Conservation (phyloP, 2,797 vertebrate genomes). For the Danio kyathit region DNA sequence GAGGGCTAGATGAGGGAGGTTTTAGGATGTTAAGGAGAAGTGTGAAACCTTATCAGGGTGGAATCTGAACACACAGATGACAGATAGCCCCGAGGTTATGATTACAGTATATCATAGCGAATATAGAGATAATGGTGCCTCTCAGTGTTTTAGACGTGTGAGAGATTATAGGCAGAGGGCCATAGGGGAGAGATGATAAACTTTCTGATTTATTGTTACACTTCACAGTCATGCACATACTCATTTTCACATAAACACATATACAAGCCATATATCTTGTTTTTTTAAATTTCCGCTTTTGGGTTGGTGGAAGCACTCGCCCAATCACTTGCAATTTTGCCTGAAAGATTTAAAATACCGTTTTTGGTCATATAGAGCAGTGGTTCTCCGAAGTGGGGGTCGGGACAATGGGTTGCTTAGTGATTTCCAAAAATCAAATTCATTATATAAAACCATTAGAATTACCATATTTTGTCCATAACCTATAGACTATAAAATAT, state of each 20-base stretch:
- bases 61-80: slow-evolving; percentile 39
- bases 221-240: neutral
- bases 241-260: neutral
- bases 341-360: no score
- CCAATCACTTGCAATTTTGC: no score
- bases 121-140: slow-evolving; percentile 3
- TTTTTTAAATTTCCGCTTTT: no score
- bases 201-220: slow-evolving; percentile 55
- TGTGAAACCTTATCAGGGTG: neutral
- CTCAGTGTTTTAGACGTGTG: neutral
- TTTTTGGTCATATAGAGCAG: no score
- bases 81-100: slow-evolving; percentile 10
- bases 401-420: no score
- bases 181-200: neutral
- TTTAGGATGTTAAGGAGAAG: neutral
- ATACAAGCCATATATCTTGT: no score
- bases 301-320: no score
- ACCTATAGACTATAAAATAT: no score
- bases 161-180: neutral
- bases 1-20: slow-evolving; percentile 12
- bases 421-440: no score
- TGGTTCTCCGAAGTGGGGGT: no score
- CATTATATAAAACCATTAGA: no score
- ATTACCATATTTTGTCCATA: no score
- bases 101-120: neutral